phyloP scores from a whole-genome alignment of 2,888 invertebrate genomes.

The Scaptomyza caliginosa region DNA sequence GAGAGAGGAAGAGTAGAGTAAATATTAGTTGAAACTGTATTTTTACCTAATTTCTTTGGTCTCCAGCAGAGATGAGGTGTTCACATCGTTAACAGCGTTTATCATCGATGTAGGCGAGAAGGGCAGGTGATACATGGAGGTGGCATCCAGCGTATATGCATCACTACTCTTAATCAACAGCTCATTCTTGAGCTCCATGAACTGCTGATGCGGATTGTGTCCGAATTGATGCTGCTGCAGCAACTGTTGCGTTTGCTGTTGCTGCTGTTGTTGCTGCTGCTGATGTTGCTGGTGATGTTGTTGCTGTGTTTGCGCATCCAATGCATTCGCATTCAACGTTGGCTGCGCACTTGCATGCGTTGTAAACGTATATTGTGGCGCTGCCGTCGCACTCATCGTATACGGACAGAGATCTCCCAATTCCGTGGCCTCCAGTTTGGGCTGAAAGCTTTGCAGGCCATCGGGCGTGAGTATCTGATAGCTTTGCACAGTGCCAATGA shows the following conservation, averaged over 20 bases:
- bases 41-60: conserved; percentile 84
- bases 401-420: conserved; percentile 81
- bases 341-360: conserved; percentile 77
- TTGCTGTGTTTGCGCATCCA: conserved; percentile 66
- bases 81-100: conserved; percentile 83
- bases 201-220: conserved; percentile 79
- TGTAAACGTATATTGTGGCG: conserved; percentile 80
- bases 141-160: conserved; percentile 80
- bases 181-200: conserved; percentile 83
- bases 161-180: conserved; percentile 80
- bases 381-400: conserved; percentile 61
- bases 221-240: conserved; percentile 69
- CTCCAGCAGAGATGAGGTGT: conserved; percentile 82
- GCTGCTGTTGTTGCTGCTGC: conserved; percentile 59
- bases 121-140: conserved; percentile 83
- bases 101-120: conserved; percentile 83
- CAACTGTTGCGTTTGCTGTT: conserved; percentile 51
- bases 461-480: conserved; percentile 83
- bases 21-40: conserved; percentile 14
- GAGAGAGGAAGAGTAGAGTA: conserved; percentile 2
- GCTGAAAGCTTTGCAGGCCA: conserved; percentile 82
- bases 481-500: conserved; percentile 83
- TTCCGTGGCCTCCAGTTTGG: conserved; percentile 69
- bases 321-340: conserved; percentile 65
- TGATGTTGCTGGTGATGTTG: conserved; percentile 66